phyloP scores from a whole-genome alignment of 2,888 invertebrate genomes.

The Hyalella azteca region DNA sequence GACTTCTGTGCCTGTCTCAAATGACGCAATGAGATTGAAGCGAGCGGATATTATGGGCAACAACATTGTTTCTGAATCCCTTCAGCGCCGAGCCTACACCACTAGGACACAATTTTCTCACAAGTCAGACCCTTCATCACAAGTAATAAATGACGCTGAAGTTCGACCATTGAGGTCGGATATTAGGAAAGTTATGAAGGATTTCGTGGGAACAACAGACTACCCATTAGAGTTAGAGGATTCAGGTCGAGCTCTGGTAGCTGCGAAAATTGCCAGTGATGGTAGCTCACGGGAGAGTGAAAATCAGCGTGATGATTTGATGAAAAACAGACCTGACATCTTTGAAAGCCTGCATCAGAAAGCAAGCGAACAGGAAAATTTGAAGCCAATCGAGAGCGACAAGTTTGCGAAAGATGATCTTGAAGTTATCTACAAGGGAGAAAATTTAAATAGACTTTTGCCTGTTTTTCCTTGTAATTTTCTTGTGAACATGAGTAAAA shows the following conservation, averaged over 20 bases:
- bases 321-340: too few species aligned
- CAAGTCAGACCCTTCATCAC: conserved; percentile 2
- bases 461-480: too few species aligned
- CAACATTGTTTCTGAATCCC: conserved; percentile 8
- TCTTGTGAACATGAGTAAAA: too few species aligned
- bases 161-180: conserved; percentile 30
- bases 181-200: conserved; percentile 36
- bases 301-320: too few species aligned
- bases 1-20: neutral
- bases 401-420: too few species aligned
- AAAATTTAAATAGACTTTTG: too few species aligned
- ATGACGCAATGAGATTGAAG: neutral
- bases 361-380: too few species aligned
- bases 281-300: too few species aligned
- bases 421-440: too few species aligned
- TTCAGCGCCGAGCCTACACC: neutral
- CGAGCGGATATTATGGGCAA: neutral
- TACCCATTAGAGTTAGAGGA: neutral
- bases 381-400: too few species aligned
- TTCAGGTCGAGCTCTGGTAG: neutral
- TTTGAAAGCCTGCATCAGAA: too few species aligned
- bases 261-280: too few species aligned
- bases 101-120: neutral
- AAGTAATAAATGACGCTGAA: conserved; percentile 18
- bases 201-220: conserved; percentile 28